Evolutionary conservation across 2,797 vertebrate genomes (phyloP).

Genomic region (Fundulus diaphanus): DNA sequence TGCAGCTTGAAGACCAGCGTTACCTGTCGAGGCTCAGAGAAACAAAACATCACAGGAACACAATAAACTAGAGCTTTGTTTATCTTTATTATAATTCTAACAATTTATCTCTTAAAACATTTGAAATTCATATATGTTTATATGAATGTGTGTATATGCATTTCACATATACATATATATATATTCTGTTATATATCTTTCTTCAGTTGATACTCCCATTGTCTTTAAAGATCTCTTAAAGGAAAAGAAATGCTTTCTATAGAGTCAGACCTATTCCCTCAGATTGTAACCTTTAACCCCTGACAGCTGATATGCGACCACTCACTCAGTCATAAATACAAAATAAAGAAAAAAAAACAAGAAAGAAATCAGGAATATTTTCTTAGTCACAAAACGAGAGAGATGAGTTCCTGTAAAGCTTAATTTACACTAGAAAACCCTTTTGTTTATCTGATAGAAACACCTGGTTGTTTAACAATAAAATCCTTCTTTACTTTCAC

Average conservation of each 20-base stretch:
- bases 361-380: constrained; percentile 24
- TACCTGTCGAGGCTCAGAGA: background rate
- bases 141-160: constrained; percentile 82
- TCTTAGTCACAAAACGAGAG: constrained; percentile 13
- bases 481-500: background rate
- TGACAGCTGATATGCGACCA: constrained; percentile 10
- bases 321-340: background rate
- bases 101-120: constrained; percentile 87
- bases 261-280: constrained; percentile 69
- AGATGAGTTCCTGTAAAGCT: background rate
- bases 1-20: background rate
- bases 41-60: background rate
- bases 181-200: constrained; percentile 83
- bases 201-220: constrained; percentile 73
- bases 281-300: constrained; percentile 16
- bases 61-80: constrained; percentile 68
- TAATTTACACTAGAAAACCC: background rate
- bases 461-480: background rate
- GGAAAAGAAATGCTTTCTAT: constrained; percentile 80
- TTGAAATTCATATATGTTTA: constrained; percentile 83
- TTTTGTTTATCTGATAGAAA: background rate
- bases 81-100: constrained; percentile 88
- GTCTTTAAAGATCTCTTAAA: constrained; percentile 77
- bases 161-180: constrained; percentile 82
- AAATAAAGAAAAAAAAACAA: constrained; percentile 40